phyloP scores from a whole-genome alignment of 1,140 invertebrate species.

The Dendroctonus valens region DNA sequence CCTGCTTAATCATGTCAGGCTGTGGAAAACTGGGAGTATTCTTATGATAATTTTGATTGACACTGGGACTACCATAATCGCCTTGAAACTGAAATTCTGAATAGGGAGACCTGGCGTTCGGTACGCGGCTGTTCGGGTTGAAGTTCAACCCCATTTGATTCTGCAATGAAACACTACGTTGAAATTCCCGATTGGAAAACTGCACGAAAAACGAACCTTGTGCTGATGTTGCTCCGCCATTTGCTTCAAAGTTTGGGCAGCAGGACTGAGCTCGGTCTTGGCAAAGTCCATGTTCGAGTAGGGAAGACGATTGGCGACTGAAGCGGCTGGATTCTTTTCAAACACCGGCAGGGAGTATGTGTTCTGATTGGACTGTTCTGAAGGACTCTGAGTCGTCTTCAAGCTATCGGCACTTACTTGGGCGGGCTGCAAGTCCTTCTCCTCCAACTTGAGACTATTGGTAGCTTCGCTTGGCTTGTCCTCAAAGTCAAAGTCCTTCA shows the following conservation, averaged over 20 bases:
- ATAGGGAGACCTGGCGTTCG: slow-evolving; percentile 41
- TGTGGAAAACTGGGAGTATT: slow-evolving; percentile 52
- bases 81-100: slow-evolving; percentile 55
- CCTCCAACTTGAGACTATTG: slow-evolving; percentile 45
- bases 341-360: slow-evolving; percentile 55
- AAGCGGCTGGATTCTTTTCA: slow-evolving; percentile 44
- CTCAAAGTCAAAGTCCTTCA: slow-evolving; percentile 79
- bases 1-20: slow-evolving; percentile 51
- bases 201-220: slow-evolving; percentile 51
- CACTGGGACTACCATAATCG: slow-evolving; percentile 56
- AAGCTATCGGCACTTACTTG: slow-evolving; percentile 32
- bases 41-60: slow-evolving; percentile 53
- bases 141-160: slow-evolving; percentile 59
- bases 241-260: slow-evolving; percentile 90
- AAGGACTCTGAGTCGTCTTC: slow-evolving; percentile 40
- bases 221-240: slow-evolving; percentile 96
- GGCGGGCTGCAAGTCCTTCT: slow-evolving; percentile 41
- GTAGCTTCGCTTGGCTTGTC: slow-evolving; percentile 41
- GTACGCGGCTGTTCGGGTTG: slow-evolving; percentile 45
- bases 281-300: slow-evolving; percentile 56
- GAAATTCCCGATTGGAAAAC: not conserved
- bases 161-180: slow-evolving; percentile 21
- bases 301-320: slow-evolving; percentile 45
- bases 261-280: slow-evolving; percentile 75
- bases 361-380: slow-evolving; percentile 42